Conservation (phyloP, 2,888 invertebrate species). For the Eilema caniola region DNA sequence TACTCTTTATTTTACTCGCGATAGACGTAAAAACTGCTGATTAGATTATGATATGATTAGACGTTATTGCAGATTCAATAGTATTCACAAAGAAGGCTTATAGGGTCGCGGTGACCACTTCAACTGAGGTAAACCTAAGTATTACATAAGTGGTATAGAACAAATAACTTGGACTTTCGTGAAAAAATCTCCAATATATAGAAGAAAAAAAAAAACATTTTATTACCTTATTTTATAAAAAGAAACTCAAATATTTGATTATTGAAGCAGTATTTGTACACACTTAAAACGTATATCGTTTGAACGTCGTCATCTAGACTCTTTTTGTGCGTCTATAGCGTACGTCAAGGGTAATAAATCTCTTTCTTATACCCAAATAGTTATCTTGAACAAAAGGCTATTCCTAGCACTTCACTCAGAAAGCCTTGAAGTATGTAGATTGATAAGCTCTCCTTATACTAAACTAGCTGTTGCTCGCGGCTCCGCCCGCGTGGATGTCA, state of each 20-base stretch:
- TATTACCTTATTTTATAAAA: background rate
- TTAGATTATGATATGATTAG: too few relatives aligned
- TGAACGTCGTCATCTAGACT: slow-evolving; percentile 44
- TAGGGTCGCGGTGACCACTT: too few relatives aligned
- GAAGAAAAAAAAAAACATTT: too few relatives aligned
- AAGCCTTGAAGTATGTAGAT: slow-evolving; percentile 25
- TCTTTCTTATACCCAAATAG: slow-evolving; percentile 55
- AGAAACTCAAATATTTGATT: slow-evolving; percentile 11
- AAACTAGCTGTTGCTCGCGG: slow-evolving; percentile 19
- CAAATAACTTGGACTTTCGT: too few relatives aligned
- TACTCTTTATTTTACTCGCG: too few relatives aligned
- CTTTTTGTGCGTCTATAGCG: slow-evolving; percentile 52
- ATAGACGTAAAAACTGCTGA: too few relatives aligned
- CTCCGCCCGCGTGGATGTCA: too few relatives aligned
- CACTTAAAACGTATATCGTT: slow-evolving; percentile 35
- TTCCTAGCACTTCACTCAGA: slow-evolving; percentile 24
- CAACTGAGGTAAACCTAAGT: too few relatives aligned
- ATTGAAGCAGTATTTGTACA: slow-evolving; percentile 29
- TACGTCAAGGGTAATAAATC: slow-evolving; percentile 55
- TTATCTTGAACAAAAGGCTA: slow-evolving; percentile 47
- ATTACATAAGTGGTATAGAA: too few relatives aligned
- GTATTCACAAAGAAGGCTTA: too few relatives aligned
- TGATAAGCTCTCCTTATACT: slow-evolving; percentile 38
- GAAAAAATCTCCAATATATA: too few relatives aligned
- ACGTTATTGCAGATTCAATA: too few relatives aligned